phyloP scores from a whole-genome alignment of 2,113 vertebrate species.

The Electrona antarctica region DNA sequence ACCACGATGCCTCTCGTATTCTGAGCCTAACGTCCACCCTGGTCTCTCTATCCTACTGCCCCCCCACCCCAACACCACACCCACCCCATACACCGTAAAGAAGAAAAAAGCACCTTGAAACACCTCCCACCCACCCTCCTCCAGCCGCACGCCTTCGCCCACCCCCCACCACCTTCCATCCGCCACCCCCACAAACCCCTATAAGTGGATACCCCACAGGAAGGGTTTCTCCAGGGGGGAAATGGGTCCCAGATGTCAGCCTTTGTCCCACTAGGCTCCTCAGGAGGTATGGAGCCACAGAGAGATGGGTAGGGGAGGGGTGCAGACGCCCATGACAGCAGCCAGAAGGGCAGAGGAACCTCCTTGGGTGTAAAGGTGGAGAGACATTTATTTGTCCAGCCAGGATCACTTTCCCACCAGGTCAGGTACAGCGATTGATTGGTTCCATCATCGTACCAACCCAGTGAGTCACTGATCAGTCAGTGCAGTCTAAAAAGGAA shows the following conservation, averaged over 20 bases:
- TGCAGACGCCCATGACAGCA: conserved; percentile 62
- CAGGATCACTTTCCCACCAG: conserved; percentile 52
- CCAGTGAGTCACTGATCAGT: conserved; percentile 35
- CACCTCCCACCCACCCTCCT: conserved; percentile 29
- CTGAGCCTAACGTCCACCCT: too few relatives aligned
- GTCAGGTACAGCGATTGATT: conserved; percentile 39
- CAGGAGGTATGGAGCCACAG: conserved; percentile 66
- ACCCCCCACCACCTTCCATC: conserved; percentile 18
- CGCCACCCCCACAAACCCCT: conserved; percentile 46
- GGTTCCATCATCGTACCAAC: conserved; percentile 49
- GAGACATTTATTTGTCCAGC: conserved; percentile 56
- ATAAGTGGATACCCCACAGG: conserved; percentile 81
- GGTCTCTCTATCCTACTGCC: too few relatives aligned
- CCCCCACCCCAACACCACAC: conserved; percentile 20
- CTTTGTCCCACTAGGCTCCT: conserved; percentile 73
- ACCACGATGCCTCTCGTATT: too few relatives aligned
- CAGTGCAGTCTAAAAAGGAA: not conserved
- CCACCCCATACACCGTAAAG: conserved; percentile 4
- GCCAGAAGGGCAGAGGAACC: conserved; percentile 58
- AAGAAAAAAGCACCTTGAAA: not conserved
- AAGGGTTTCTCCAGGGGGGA: conserved; percentile 77
- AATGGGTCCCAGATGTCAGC: conserved; percentile 81
- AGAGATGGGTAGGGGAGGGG: conserved; percentile 49
- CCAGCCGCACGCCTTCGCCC: conserved; percentile 54
- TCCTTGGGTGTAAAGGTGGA: conserved; percentile 62